phyloP scores from a whole-genome alignment of 2,797 vertebrate species.

The Eulemur mongoz region DNA sequence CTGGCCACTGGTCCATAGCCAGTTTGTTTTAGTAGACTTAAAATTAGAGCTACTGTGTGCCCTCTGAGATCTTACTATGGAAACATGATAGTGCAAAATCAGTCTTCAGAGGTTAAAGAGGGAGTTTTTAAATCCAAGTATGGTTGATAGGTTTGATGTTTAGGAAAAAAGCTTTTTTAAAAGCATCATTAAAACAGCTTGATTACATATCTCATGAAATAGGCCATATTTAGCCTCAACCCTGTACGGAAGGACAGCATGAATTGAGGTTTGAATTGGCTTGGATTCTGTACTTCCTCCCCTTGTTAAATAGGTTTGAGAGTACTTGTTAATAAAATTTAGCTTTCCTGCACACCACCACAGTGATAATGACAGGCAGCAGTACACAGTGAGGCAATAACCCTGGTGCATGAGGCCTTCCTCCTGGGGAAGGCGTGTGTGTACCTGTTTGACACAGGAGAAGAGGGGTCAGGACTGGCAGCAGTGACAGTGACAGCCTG shows the following conservation, averaged over 20 bases:
- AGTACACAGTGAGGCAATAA: accelerated
- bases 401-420: accelerated
- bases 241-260: accelerated
- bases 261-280: background rate
- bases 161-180: background rate
- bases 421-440: background rate
- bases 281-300: background rate
- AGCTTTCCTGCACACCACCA: background rate
- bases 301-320: background rate
- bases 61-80: background rate
- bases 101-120: background rate
- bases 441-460: accelerated
- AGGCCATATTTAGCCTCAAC: background rate
- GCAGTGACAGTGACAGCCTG: background rate
- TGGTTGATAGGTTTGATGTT: background rate
- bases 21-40: background rate
- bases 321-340: background rate
- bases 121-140: background rate
- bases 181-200: background rate
- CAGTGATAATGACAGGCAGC: background rate
- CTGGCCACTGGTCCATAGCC: background rate
- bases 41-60: background rate
- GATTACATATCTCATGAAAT: background rate
- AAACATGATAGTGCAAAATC: background rate
- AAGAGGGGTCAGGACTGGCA: background rate